phyloP scores from a whole-genome alignment of 2,797 vertebrate genomes.

The Smutsia gigantea region DNA sequence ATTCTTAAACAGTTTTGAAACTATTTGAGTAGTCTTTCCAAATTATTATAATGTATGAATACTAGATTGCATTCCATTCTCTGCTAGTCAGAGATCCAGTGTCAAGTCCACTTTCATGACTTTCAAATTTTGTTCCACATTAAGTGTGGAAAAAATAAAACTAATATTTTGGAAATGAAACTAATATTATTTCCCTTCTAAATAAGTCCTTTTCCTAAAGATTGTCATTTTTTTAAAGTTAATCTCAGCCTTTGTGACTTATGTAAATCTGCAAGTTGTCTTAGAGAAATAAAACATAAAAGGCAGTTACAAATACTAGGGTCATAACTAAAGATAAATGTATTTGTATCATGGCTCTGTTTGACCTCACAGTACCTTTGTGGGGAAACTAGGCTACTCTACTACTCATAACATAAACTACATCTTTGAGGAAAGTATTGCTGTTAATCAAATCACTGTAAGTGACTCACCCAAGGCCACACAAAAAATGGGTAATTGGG shows the following conservation, averaged over 20 bases:
- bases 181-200: conserved; percentile 19
- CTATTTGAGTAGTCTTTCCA: neutral
- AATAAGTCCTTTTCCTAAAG: conserved; percentile 35
- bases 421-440: neutral
- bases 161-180: neutral
- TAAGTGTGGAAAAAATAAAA: neutral
- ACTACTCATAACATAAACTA: no score
- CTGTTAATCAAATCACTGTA: conserved; percentile 13
- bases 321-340: neutral
- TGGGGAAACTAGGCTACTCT: neutral
- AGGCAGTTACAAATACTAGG: neutral
- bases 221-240: conserved; percentile 27
- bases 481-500: neutral
- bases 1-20: neutral
- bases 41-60: neutral
- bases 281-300: conserved; percentile 6
- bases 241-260: conserved; percentile 19
- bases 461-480: neutral
- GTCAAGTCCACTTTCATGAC: neutral
- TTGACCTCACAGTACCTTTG: neutral
- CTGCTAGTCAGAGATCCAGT: neutral
- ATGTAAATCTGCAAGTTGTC: conserved; percentile 22
- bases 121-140: neutral
- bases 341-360: neutral
- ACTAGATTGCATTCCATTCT: neutral